Percentiles rank a stretch among this genome's conserved stretches.
Evolutionary conservation across 2,797 vertebrate species (phyloP).

Genomic region (Schizopygopsis pylzovi): DNA sequence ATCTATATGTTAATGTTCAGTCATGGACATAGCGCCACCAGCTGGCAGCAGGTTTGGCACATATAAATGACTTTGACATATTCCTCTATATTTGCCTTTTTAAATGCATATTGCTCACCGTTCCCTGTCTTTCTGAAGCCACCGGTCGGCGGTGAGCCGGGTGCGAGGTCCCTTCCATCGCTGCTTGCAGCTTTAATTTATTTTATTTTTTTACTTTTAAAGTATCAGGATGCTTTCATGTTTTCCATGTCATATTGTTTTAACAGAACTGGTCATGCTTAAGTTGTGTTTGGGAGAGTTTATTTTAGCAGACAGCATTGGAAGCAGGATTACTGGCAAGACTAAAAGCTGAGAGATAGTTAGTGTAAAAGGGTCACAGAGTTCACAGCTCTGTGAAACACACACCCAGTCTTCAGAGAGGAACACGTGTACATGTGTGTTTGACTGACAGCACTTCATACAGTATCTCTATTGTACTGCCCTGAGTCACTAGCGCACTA

Average conservation of each 20-base stretch:
- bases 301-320: background rate
- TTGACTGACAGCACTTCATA: conserved; percentile 1
- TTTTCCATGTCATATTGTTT: background rate
- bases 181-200: no score
- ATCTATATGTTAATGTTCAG: no score
- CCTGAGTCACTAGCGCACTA: background rate
- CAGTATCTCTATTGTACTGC: background rate
- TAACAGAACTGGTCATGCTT: background rate
- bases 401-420: conserved; percentile 23
- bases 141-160: no score
- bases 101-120: no score
- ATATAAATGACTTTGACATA: no score
- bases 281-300: background rate
- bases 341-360: background rate
- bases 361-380: background rate
- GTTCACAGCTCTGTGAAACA: background rate
- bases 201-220: background rate
- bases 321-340: background rate
- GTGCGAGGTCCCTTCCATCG: no score
- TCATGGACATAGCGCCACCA: no score
- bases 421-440: background rate
- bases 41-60: no score
- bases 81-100: no score
- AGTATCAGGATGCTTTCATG: background rate
- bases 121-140: no score